Base-by-base conservation (phyloP, 2,797 vertebrate species). In the Rhinogobio ventralis region DNA sequence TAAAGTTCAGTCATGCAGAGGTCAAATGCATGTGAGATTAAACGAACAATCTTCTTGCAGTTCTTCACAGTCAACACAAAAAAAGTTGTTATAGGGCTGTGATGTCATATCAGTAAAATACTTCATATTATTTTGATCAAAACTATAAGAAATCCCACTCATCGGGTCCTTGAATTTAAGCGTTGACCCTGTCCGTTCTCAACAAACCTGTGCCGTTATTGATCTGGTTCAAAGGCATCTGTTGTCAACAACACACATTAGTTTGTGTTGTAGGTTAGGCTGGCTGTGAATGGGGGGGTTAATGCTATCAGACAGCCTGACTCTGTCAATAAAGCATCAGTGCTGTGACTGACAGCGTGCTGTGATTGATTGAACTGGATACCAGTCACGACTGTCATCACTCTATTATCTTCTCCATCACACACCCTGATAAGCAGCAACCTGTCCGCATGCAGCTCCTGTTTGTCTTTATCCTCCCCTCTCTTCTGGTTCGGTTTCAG, bases 1-100 rank as follows among this genome's bases (percentile, higher is more conserved):
- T 93, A 39, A 77, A 23, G 86, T 85, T 86, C 76, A 85, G 87
- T 90, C 90, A 88, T 84, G 71, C 46, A 75, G 88, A 86, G 85
- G 90, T 92, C 91, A 87, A 75, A 53, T 36, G 30, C 20, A 69
- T 71, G 30, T 4, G 19, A 68, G 55, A 68, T 77, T 77, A 84
- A 82, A 25, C 20, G 2, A 45, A 85, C 66, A 39, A 72, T 81
- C n/a, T 67, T 81, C 62, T 60, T 66, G 30, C 46, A 33, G 71
- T 85, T 60, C 53, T 66, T 62, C 66, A 46, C 14, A 68, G 77
- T 86, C 55, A 84, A 75, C 79, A 79, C 60, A 75, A 75, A 81
- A 46, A 55, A n/a, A 53, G 36, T 64, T 72, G 6, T 57, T 55
- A 28, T 10, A 23, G 28, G 9, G 10, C 4, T 74, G 28, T 23